A percentile compares a stretch with the other conserved stretches of the same genome.
These are phyloP conservation scores for Echinometra lucunter DNA, from an alignment of 53 echinoderm and acorn worm species.

Conservation along the genomic window DNA sequence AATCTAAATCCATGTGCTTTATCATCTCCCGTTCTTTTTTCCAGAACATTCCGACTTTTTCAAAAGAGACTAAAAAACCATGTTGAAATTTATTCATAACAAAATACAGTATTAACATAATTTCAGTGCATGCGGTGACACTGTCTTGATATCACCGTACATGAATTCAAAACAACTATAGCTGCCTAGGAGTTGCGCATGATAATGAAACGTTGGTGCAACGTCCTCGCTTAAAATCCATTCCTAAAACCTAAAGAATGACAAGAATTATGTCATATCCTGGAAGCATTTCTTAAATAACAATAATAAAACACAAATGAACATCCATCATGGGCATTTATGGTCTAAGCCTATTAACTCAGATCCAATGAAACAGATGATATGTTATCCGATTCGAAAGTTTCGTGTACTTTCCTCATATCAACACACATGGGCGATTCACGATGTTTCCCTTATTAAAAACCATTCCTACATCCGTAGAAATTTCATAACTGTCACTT, in stretches of 20 bases:
- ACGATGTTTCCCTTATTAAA: neutral
- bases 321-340: neutral
- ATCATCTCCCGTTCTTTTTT: no score
- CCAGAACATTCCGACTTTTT: no score
- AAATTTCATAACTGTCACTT: conserved; percentile 19
- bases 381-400: conserved; percentile 10
- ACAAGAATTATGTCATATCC: neutral
- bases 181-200: neutral
- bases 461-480: conserved; percentile 15
- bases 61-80: no score
- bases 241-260: neutral
- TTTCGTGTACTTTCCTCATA: neutral
- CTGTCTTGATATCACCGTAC: neutral
- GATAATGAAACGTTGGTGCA: neutral
- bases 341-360: neutral
- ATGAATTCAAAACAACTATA: no score
- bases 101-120: no score
- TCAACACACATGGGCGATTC: neutral
- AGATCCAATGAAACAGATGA: neutral
- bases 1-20: no score
- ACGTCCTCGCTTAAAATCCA: neutral
- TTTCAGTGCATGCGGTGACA: no score
- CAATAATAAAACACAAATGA: neutral
- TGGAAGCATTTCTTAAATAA: neutral
- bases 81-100: no score